These are phyloP conservation scores for Macroteleia sp. DNA, from an alignment of 2,888 invertebrate genomes.

Conservation along the genomic window DNA sequence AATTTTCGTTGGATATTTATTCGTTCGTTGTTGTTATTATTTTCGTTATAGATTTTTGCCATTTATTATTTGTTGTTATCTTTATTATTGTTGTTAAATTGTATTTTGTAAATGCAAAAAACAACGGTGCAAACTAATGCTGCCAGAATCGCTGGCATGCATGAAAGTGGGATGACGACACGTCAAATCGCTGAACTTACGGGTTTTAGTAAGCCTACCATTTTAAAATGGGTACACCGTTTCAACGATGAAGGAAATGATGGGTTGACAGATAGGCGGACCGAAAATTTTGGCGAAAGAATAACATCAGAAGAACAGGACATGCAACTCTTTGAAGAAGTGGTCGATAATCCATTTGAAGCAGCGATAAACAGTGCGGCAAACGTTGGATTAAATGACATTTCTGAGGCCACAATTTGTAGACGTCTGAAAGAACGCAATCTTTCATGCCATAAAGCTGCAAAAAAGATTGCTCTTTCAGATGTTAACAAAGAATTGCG, in stretches of 20 bases:
- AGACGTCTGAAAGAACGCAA: constrained; percentile 23
- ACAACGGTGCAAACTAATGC: neutral
- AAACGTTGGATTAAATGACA: constrained; percentile 15
- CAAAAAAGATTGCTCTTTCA: constrained; percentile 25
- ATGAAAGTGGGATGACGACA: neutral
- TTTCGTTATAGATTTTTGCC: too few species aligned
- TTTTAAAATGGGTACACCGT: constrained; percentile 6
- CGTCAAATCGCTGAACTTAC: neutral
- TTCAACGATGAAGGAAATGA: neutral
- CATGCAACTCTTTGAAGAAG: constrained; percentile 5
- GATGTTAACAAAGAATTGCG: constrained; percentile 10
- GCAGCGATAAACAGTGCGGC: neutral
- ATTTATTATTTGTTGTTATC: too few species aligned
- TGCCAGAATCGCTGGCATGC: constrained; percentile 9
- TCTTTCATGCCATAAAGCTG: constrained; percentile 17
- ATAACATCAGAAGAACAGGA: constrained; percentile 11
- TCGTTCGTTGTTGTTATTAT: too few species aligned
- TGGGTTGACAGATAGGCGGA: neutral
- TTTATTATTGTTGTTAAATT: neutral
- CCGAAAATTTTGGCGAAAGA: neutral
- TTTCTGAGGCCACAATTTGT: neutral
- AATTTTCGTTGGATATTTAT: too few species aligned
- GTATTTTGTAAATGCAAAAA: neutral
- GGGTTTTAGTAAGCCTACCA: neutral
- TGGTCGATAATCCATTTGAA: neutral